Percentiles rank a stretch among this genome's conserved stretches.
These are phyloP conservation scores for Lasioglossum malachurum DNA, from an alignment of 2,888 invertebrate species.

Conservation along the genomic window DNA sequence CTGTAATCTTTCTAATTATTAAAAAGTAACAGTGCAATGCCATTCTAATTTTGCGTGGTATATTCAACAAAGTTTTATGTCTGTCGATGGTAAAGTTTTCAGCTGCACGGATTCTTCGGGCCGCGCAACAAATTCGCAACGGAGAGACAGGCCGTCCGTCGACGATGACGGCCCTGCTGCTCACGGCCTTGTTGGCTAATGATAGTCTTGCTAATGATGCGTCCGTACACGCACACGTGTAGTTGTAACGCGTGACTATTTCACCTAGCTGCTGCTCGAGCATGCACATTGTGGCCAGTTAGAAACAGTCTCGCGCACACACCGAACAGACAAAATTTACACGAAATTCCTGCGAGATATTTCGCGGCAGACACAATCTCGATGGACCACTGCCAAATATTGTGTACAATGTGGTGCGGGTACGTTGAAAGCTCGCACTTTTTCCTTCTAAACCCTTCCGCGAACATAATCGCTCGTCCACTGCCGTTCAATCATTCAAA, in stretches of 20 bases:
- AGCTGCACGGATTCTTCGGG: background rate
- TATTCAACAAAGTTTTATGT: too few relatives aligned
- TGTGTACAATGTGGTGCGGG: background rate
- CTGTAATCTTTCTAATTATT: background rate
- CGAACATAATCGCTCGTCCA: background rate
- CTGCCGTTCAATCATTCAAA: too few relatives aligned
- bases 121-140: background rate
- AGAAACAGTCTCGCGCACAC: background rate
- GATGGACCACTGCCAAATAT: background rate
- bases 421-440: background rate
- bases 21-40: too few relatives aligned
- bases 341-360: background rate
- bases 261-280: conserved; percentile 74
- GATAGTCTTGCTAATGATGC: conserved; percentile 84
- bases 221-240: conserved; percentile 76
- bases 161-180: conserved; percentile 78
- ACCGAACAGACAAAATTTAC: background rate
- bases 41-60: too few relatives aligned
- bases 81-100: too few relatives aligned
- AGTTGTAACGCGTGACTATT: conserved; percentile 65
- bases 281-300: conserved; percentile 30
- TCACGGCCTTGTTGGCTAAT: conserved; percentile 83
- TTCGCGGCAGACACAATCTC: background rate
- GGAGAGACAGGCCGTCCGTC: background rate
- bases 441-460: background rate